Percentiles rank a stretch among this genome's conserved stretches.
Evolutionary conservation across 1,140 invertebrate species (phyloP).

Genomic region (Drosophila pruinosa): DNA sequence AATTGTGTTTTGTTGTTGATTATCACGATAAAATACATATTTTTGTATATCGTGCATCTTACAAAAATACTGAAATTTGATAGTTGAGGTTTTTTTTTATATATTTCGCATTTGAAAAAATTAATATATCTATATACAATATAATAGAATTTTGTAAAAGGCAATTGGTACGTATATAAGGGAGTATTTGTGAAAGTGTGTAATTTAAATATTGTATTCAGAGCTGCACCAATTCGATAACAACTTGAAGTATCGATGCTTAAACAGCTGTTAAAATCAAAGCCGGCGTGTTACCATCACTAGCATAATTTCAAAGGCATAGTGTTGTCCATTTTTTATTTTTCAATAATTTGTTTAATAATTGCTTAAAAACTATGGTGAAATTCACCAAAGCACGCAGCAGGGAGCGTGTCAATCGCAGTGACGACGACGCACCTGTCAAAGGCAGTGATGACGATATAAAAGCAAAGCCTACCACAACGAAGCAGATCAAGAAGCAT

Average conservation of each 20-base stretch:
- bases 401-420: background rate
- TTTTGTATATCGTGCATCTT: no score
- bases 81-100: no score
- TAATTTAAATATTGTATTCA: no score
- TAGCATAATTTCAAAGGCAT: constrained; percentile 31
- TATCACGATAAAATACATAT: no score
- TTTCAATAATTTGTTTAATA: background rate
- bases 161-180: no score
- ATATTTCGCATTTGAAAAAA: no score
- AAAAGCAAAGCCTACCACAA: constrained; percentile 1
- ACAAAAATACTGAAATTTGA: no score
- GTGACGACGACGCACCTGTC: background rate
- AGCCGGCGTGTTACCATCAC: constrained; percentile 7
- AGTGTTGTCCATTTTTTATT: constrained; percentile 14
- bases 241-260: background rate
- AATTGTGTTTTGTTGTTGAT: no score
- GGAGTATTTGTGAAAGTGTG: no score
- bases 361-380: constrained; percentile 8
- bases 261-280: constrained; percentile 21
- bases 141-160: no score
- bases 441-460: constrained; percentile 13
- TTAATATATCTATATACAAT: no score
- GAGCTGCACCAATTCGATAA: no score
- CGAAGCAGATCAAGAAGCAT: constrained; percentile 16
- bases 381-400: constrained; percentile 15